Evolutionary conservation across 2,797 vertebrate species (phyloP), one percentile per base, ranked within the genome.

Genomic region (Tachyglossus aculeatus): DNA sequence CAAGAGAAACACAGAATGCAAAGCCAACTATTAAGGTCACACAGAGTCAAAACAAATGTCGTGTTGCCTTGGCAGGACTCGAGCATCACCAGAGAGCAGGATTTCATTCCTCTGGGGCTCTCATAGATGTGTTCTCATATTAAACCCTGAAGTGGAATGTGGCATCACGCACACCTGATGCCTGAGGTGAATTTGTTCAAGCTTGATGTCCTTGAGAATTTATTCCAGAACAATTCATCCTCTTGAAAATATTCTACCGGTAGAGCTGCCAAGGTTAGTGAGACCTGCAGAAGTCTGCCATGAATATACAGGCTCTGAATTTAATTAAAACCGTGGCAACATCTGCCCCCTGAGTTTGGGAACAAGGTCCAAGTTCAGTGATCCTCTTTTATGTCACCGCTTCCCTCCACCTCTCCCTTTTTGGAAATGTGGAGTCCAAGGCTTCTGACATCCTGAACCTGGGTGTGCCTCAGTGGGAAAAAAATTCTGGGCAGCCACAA

Each of bases 131-230:
- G n/a, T 70, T 66, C 67, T 67, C 47, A 67, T 54, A 69, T 67
- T 67, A 58, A 54, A 64, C 60, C 41, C 18, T 19, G 27, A 72
- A 78, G 44, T 65, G 41, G 67, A 36, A 60, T 65, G 44, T 59
- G 62, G 39, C 66, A 60, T 58, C 71, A 74, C 70, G 56, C 73
- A 48, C 40, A 60, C 50, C 25, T 47, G 61, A 78, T 73, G 13
- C 36, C 41, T 15, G 38, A 65, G 10, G n/a, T n/a, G n/a, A 67
- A 38, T 33, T 58, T 77, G 53, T 66, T 51, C 70, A 37, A 76
- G 59, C 59, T 62, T 61, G 31, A 68, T 55, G 36, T 72, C 77
- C 80, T 59, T 78, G 51, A 22, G 36, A 73, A 78, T 73, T 68
- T 71, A 84, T 67, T 43, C 33, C 31, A 57, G 60, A 68, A 65